Conservation (phyloP, 2,113 vertebrate species). For the Nettapus auritus region DNA sequence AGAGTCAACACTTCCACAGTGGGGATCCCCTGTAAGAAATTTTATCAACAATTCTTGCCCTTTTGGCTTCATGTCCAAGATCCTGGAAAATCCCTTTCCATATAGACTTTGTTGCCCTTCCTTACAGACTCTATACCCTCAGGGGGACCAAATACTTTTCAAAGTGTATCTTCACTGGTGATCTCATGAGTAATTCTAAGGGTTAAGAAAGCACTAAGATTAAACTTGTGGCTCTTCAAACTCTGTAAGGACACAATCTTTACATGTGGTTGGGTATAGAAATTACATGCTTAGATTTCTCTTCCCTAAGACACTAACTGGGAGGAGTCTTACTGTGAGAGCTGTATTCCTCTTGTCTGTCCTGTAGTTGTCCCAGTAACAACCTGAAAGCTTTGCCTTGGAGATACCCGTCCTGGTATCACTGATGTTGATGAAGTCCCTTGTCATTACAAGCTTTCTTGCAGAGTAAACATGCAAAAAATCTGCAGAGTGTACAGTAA, state of each 20-base stretch:
- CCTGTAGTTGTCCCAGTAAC: background rate
- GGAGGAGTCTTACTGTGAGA: background rate
- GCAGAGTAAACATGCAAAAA: background rate
- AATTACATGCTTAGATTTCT: background rate
- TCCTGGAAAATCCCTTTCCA: background rate
- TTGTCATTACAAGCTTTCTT: background rate
- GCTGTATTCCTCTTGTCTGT: background rate
- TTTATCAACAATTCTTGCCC: background rate
- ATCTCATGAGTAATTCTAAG: background rate
- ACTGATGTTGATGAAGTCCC: background rate
- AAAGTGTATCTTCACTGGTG: background rate
- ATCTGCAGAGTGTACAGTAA: background rate
- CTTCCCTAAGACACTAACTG: background rate
- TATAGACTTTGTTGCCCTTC: background rate
- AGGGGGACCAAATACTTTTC: background rate
- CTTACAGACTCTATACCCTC: background rate
- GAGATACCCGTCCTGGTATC: background rate
- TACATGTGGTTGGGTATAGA: background rate
- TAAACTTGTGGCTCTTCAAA: background rate
- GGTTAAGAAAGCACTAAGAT: background rate
- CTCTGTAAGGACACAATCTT: background rate
- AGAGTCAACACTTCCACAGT: constrained; percentile 32
- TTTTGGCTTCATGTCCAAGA: background rate
- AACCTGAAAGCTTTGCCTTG: background rate
- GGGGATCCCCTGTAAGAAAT: constrained; percentile 21